Evolutionary conservation across 2,113 vertebrate species (phyloP), one percentile per base, ranked within the genome.

Genomic region (Ctenomys sociabilis): DNA sequence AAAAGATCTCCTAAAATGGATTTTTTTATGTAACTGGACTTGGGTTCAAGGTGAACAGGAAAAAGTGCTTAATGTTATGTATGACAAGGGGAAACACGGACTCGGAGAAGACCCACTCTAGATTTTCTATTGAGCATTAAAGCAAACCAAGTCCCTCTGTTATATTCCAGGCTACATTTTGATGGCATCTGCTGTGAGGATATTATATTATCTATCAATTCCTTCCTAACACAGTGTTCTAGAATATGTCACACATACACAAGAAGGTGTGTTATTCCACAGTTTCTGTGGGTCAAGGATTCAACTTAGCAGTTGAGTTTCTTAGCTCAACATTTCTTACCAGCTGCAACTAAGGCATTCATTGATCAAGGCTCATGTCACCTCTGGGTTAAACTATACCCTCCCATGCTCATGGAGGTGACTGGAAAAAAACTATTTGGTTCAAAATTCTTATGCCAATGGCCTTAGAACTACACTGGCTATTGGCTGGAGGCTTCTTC

Each of bases 311-410:
- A 16, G 21, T 7, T 24, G 24, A 12, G 11, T 43, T 52, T 28
- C n/a, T 28, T 12, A 24, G 2, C 68, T 88, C 26, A 3, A 1
- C 17, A 13, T 24, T 54, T 68, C 32, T 66, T 57, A 37, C 3
- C 24, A 32, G 4, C 73, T 90, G 2, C 28, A 30, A 54, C 17
- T 13, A 64, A 72, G 24, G 10, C 17, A 45, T 40, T 4, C 30
- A 49, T 10, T 10, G 4, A 13, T 32, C n/a, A 72, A 17, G 66
- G 57, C 16, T 16, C 7, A 43, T 5, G 1, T 37, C 54, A 35
- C 32, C 22, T 43, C 57, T 40, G 10, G 32, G 2, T 7, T 68
- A 21, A 10, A 80, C 30, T 21, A 7, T 7, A 49, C 0, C 0
- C 22, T 72, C 19, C 28, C 4, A 40, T 49, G 70, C 11, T 72